Base-by-base conservation (phyloP, 2,888 invertebrate genomes). In the Dicranocentrus wangi region DNA sequence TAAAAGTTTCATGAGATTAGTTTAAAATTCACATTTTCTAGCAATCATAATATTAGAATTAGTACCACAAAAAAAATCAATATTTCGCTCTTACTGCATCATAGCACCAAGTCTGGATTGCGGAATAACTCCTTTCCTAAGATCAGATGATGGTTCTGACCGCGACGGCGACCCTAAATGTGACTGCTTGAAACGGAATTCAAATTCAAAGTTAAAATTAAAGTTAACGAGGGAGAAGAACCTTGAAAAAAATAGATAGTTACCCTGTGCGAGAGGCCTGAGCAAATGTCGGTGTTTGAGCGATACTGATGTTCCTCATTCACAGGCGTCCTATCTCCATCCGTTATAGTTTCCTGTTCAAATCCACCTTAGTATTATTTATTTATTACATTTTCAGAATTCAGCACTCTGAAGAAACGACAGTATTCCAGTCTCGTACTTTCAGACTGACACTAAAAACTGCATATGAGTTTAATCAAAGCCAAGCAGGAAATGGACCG, bases 261-360 rank as follows among this genome's bases (percentile, higher is more conserved):
- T 21, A 63, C 63, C 63, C 63, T 63, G 39, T 28, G 32, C 13
- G 5, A 32, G 32, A 10, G 13, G 13, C 1, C 43, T 43, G 63
- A 63, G 63, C 21, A 19, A 23, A 63, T 63, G 2, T 63, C 63
- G 7, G 2, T 21, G 21, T 39, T 42, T 7, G 63, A 63, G 63
- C 42, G 63, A 23, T 42, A 63, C 28, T 47, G 47, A 3, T 25
- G 23, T 27, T 60, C 55, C 17, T 79, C 82, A 28, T 84, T 84
- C 0, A 84, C 84, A 1, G 84, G 84, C 13, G 83, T 84, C 27
- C 72, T 81, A 43, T 77, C 79, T 28, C 53, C 43, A 32, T 84
- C 85, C 1, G 85, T 85, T 17, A 86, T 81, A 15, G 86, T 86
- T 70, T 86, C 86, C 85, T 86, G 63, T 51, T n/a, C n/a, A n/a